Conservation (phyloP, 2,888 invertebrate species). For the Keiferia lycopersicella region DNA sequence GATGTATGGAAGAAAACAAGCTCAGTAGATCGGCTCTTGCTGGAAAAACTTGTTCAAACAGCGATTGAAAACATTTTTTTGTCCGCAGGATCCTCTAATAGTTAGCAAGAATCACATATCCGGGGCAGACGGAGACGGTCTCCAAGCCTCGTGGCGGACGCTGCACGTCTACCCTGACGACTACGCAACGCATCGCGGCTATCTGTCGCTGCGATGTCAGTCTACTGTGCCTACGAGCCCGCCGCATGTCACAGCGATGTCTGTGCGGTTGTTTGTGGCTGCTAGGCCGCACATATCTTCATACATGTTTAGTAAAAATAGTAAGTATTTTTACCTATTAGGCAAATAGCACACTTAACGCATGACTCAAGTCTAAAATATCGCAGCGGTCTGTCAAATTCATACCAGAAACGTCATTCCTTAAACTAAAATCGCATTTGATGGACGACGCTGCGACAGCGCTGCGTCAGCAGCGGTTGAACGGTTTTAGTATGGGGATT, state of each 20-base stretch:
- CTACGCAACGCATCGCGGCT: constrained; percentile 69
- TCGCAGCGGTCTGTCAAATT: constrained; percentile 67
- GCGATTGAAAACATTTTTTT: constrained; percentile 7
- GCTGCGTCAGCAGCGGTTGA: too few species aligned
- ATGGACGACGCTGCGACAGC: too few species aligned
- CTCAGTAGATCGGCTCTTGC: too few species aligned
- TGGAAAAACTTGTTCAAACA: too few species aligned
- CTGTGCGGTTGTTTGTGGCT: constrained; percentile 70
- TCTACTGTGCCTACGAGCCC: constrained; percentile 65
- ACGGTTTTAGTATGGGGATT: too few species aligned
- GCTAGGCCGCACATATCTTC: constrained; percentile 71
- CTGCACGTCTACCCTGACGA: constrained; percentile 71
- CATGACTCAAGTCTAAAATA: background rate
- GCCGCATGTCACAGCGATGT: constrained; percentile 66
- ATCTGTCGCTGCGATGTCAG: constrained; percentile 66
- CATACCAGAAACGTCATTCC: too few species aligned
- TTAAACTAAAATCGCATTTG: too few species aligned
- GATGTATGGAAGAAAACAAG: too few species aligned
- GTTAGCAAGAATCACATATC: constrained; percentile 67
- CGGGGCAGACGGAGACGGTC: constrained; percentile 68
- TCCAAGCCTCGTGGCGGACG: constrained; percentile 71
- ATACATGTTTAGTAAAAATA: constrained; percentile 77
- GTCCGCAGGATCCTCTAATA: constrained; percentile 66
- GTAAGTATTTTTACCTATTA: constrained; percentile 53
- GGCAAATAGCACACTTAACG: too few species aligned